These are phyloP conservation scores for Cybosia mesomella DNA, from an alignment of 2,888 invertebrate species.

Conservation along the genomic window DNA sequence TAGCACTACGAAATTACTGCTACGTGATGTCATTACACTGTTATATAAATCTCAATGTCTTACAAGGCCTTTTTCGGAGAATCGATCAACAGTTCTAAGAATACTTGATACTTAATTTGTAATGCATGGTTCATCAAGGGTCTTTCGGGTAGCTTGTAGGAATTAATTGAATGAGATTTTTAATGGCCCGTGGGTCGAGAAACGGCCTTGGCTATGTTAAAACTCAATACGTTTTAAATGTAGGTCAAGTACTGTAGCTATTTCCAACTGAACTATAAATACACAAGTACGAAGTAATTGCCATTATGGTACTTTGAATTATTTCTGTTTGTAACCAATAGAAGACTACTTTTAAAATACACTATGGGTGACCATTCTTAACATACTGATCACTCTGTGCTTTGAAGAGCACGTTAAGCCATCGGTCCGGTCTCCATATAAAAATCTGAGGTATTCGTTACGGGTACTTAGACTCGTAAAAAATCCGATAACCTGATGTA, in stretches of 20 bases:
- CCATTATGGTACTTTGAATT: background rate
- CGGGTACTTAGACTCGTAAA: too few relatives aligned
- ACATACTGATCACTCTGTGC: too few relatives aligned
- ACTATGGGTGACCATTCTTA: too few relatives aligned
- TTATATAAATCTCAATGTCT: constrained; percentile 13
- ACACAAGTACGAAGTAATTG: background rate
- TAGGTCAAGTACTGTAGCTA: constrained; percentile 39
- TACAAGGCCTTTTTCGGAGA: background rate
- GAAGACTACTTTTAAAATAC: background rate
- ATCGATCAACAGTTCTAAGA: constrained; percentile 8
- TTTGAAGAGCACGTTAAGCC: too few relatives aligned
- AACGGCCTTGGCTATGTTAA: constrained; percentile 42
- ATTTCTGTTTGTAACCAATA: background rate
- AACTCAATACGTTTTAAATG: constrained; percentile 41
- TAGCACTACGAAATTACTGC: constrained; percentile 8
- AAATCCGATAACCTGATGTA: too few relatives aligned
- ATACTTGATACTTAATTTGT: constrained; percentile 10
- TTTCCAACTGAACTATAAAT: constrained; percentile 7
- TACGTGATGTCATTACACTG: constrained; percentile 25
- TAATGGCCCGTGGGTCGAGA: constrained; percentile 42
- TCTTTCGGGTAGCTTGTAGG: constrained; percentile 19
- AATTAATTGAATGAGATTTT: constrained; percentile 49
- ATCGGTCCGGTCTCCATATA: too few relatives aligned
- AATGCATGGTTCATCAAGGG: constrained; percentile 11
- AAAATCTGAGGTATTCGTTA: too few relatives aligned